phyloP scores from a whole-genome alignment of 53 echinoderm and acorn worm genomes.

The Patiria pectinifera region DNA sequence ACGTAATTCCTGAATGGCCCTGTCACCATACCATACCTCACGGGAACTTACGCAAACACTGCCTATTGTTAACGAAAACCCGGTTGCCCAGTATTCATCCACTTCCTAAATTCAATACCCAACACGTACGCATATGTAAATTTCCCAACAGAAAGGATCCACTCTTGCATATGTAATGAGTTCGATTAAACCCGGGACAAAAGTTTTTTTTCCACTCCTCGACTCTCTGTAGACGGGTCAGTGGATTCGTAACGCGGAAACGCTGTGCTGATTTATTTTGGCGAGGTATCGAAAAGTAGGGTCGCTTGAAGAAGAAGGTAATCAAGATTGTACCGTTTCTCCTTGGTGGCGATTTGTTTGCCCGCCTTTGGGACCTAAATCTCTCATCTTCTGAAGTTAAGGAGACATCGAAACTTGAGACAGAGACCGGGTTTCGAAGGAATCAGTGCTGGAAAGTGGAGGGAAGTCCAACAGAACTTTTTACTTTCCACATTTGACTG shows the following conservation, averaged over 20 bases:
- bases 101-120: background rate
- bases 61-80: background rate
- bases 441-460: background rate
- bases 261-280: background rate
- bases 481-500: background rate
- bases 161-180: constrained; percentile 30
- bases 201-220: constrained; percentile 5
- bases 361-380: background rate
- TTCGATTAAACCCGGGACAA: background rate
- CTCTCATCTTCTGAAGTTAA: background rate
- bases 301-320: background rate
- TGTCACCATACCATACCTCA: background rate
- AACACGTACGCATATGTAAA: background rate
- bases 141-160: background rate
- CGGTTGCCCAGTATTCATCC: background rate
- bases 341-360: background rate
- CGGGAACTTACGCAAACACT: background rate
- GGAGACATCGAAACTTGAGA: background rate
- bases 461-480: background rate
- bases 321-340: background rate
- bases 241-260: constrained; percentile 36
- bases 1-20: background rate
- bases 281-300: background rate
- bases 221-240: constrained; percentile 15
- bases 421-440: background rate